Evolutionary conservation across 2,113 vertebrate species (phyloP), one percentile per base, ranked within the genome.

Genomic region (Cochlearius cochlearius): DNA sequence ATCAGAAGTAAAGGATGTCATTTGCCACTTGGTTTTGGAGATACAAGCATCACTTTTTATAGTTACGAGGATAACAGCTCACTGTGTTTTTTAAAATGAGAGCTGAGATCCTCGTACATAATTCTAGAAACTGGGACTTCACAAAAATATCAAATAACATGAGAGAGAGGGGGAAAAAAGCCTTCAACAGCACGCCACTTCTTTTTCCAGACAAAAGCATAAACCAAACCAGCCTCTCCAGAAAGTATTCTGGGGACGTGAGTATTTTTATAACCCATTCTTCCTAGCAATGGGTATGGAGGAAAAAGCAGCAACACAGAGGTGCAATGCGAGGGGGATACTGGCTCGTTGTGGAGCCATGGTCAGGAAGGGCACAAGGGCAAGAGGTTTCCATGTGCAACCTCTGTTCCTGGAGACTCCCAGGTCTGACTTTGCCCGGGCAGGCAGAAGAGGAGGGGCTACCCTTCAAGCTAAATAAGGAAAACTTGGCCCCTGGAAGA

Each of bases 91-190:
- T 74, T 79, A 32, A 86, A 91, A 76, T 75, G 49, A 92, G 41
- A 94, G 25, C 58, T 87, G 83, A 91, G 53, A 87, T 89, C 13
- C 22, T 85, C 56, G 64, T 68, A 75, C 15, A 23, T 68, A 82
- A 84, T 91, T 93, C 60, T 53, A 80, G 83, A 93, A 96, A 91
- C 76, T 56, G 12, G 10, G 45, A 85, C 86, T 81, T 89, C 66
- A 89, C 53, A 77, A 91, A 94, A 97, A 94, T 68, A 45, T 9
- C 30, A 81, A 71, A 77, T 38, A 86, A 25, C 56, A n/a, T 20
- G 41, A 53, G 49, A 47, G 56, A 18, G 30, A 12, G 26, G 2
- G 36, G 18, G 13, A 11, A 23, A 39, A 55, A 69, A 75, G 17
- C 26, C 14, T 94, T 38, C 8, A 20, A 72, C 60, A 87, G 17